Evolutionary conservation across 2,797 vertebrate genomes (phyloP).

Genomic region (Austrolebias charrua): DNA sequence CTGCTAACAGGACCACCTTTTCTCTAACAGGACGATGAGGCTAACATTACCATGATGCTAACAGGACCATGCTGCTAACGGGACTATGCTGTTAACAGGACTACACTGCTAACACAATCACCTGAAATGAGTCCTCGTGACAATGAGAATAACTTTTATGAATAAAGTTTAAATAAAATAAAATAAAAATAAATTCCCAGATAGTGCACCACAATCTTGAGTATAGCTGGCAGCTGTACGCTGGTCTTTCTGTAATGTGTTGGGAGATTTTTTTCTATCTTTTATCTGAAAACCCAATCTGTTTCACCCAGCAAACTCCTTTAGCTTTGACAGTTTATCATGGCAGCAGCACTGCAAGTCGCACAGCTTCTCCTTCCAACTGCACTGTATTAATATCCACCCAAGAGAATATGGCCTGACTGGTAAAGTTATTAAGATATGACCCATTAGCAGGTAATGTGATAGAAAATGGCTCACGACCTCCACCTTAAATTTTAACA

Average conservation of each 20-base stretch:
- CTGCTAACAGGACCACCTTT: too few relatives aligned
- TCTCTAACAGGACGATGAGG: too few relatives aligned
- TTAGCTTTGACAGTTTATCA: conserved; percentile 36
- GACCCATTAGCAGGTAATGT: conserved; percentile 77
- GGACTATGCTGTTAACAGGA: too few relatives aligned
- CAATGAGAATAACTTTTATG: too few relatives aligned
- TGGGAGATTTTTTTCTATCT: conserved; percentile 27
- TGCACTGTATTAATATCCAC: conserved; percentile 52
- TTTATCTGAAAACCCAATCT: conserved; percentile 33
- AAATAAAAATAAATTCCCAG: neutral
- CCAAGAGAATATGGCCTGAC: conserved; percentile 60
- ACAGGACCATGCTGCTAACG: too few relatives aligned
- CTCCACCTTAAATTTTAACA: conserved; percentile 76
- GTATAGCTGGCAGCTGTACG: conserved; percentile 7
- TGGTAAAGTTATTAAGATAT: conserved; percentile 75
- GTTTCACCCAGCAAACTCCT: conserved; percentile 40
- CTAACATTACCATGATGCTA: too few relatives aligned
- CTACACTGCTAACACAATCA: too few relatives aligned
- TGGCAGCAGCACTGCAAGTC: conserved; percentile 17
- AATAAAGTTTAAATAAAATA: too few relatives aligned
- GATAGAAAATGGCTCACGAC: conserved; percentile 76
- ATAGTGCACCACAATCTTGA: neutral
- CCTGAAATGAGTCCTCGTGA: too few relatives aligned
- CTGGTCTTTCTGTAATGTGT: conserved; percentile 2
- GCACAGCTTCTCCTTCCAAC: conserved; percentile 40